phyloP scores from a whole-genome alignment of 1,140 invertebrate genomes.

The Drosophila athabasca region DNA sequence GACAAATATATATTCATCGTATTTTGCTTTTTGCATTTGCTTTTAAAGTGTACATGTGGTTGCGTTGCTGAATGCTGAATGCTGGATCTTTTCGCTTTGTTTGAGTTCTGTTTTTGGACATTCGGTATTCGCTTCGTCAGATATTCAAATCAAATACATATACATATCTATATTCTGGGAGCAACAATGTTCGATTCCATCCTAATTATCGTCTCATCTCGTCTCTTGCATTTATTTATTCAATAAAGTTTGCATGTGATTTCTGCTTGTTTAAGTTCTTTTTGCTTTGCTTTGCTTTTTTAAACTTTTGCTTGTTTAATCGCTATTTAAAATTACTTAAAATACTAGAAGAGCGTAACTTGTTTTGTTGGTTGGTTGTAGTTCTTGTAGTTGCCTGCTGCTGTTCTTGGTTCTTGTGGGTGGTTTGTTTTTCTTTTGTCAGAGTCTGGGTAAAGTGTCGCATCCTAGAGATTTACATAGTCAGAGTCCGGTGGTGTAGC shows the following conservation, averaged over 20 bases:
- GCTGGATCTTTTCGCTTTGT: slow-evolving; percentile 24
- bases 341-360: slow-evolving; percentile 81
- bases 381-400: slow-evolving; percentile 18
- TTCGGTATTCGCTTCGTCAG: too few species aligned
- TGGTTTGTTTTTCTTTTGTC: not conserved
- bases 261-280: slow-evolving; percentile 41
- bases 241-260: slow-evolving; percentile 63
- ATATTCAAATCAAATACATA: slow-evolving; percentile 8
- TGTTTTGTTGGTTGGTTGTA: slow-evolving; percentile 48
- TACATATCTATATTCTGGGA: too few species aligned
- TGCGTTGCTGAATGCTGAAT: too few species aligned
- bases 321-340: slow-evolving; percentile 81
- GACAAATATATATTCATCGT: slow-evolving; percentile 41
- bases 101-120: slow-evolving; percentile 6
- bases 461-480: slow-evolving; percentile 1
- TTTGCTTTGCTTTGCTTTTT: slow-evolving; percentile 64
- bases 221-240: slow-evolving; percentile 54
- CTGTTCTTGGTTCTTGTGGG: too few species aligned
- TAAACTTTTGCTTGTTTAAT: slow-evolving; percentile 71
- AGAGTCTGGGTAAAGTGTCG: slow-evolving; percentile 14
- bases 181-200: too few species aligned
- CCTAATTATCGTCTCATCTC: slow-evolving; percentile 17
- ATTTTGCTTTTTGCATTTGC: slow-evolving; percentile 24
- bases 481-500: too few species aligned
- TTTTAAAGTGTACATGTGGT: slow-evolving; percentile 30